These are phyloP conservation scores for Xenopus borealis DNA, from an alignment of 2,113 vertebrate genomes.

Conservation along the genomic window DNA sequence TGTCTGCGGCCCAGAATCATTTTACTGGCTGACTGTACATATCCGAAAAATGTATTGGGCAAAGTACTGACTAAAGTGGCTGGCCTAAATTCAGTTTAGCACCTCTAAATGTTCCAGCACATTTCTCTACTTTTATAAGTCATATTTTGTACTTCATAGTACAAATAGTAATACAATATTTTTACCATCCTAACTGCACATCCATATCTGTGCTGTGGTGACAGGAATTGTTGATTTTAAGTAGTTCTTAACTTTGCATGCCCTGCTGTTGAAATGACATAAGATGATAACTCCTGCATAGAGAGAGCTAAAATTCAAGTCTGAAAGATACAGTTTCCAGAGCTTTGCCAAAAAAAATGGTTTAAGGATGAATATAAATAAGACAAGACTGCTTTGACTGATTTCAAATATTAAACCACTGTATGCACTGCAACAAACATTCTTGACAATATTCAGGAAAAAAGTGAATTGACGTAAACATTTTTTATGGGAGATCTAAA, in stretches of 20 bases:
- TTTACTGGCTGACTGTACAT: no score
- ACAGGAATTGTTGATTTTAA: neutral
- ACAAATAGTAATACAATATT: no score
- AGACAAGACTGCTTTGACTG: slow-evolving; percentile 7
- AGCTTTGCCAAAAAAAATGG: slow-evolving; percentile 17
- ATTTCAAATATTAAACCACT: slow-evolving; percentile 49
- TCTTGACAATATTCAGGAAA: slow-evolving; percentile 55
- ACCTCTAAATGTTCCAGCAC: no score
- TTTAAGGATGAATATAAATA: slow-evolving; percentile 22
- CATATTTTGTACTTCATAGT: no score
- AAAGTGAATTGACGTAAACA: slow-evolving; percentile 52
- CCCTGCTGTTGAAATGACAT: neutral
- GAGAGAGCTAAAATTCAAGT: slow-evolving; percentile 1
- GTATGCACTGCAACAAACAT: slow-evolving; percentile 48
- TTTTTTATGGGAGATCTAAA: slow-evolving; percentile 63
- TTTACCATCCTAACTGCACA: neutral
- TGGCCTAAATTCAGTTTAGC: no score
- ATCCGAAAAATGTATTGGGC: no score
- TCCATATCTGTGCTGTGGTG: neutral
- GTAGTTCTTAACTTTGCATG: neutral
- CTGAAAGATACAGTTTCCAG: slow-evolving; percentile 9
- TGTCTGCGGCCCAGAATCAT: no score
- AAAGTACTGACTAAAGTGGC: no score
- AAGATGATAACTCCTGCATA: neutral
- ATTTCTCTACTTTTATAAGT: no score